These are phyloP conservation scores for Didymodactylos carnosus DNA, from an alignment of 2,888 invertebrate species.

Conservation along the genomic window DNA sequence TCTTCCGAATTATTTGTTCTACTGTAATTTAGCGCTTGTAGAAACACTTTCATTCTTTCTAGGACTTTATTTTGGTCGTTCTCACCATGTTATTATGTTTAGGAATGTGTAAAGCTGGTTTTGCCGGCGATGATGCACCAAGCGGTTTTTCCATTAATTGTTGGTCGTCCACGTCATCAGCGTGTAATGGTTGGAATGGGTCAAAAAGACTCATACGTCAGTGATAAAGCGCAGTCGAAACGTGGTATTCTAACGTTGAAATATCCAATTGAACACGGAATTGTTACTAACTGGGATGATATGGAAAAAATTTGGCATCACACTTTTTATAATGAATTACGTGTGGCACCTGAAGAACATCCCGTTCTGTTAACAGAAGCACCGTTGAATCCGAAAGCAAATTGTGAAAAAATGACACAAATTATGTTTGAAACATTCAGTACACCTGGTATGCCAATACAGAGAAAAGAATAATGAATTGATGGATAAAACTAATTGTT, in stretches of 20 bases:
- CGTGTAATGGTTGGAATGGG: slow-evolving; percentile 79
- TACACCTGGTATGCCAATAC: slow-evolving; percentile 16
- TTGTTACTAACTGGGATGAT: slow-evolving; percentile 30
- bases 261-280: slow-evolving; percentile 29
- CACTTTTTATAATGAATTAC: slow-evolving; percentile 29
- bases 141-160: slow-evolving; percentile 14
- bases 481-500: neutral
- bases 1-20: too few species aligned
- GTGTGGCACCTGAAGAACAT: slow-evolving; percentile 49
- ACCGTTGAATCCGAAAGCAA: slow-evolving; percentile 67
- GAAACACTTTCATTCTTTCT: too few species aligned
- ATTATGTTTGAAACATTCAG: slow-evolving; percentile 37
- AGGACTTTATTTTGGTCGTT: too few species aligned
- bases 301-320: slow-evolving; percentile 34
- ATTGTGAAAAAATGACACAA: slow-evolving; percentile 72
- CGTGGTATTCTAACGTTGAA: slow-evolving; percentile 30
- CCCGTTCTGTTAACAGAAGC: slow-evolving; percentile 68
- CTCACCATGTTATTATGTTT: too few species aligned
- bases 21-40: too few species aligned
- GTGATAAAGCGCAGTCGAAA: slow-evolving; percentile 24
- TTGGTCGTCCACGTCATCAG: slow-evolving; percentile 17
- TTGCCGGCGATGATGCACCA: slow-evolving; percentile 15
- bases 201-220: slow-evolving; percentile 39
- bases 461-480: neutral
- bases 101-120: slow-evolving; percentile 33